Evolutionary conservation across 2,797 vertebrate genomes (phyloP), one percentile per base, ranked within the genome.

Genomic region (Periparus ater): DNA sequence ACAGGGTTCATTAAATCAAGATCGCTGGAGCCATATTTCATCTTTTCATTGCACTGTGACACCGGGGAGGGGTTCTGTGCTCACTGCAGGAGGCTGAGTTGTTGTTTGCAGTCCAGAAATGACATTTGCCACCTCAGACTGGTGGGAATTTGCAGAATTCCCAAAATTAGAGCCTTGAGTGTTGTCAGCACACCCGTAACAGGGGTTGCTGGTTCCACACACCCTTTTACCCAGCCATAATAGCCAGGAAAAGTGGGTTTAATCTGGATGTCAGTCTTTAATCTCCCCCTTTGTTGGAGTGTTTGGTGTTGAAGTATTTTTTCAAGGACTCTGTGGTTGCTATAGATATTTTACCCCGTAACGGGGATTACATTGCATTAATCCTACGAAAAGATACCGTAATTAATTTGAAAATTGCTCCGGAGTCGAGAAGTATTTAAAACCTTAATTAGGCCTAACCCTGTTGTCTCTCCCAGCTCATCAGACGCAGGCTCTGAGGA

Each of bases 401-500:
- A 97, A 97, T 98, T 97, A 98, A 98, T 96, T 97, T 95, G 96
- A 85, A 97, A 97, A 97, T 97, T 78, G 95, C 94, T 85, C 74
- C 21, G 44, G 93, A 96, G 94, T 91, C 63, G 94, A 55, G 94
- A 95, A 95, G 94, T 97, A 94, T 97, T 97, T 98, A 96, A 97
- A 97, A 86, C 78, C 85, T 93, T 97, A 96, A 97, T 97, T 96
- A 97, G 11, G 34, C 92, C 55, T 94, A 86, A 71, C 77, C 93
- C 96, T 84, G 75, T 95, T 96, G 96, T 97, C 91, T 91, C 81
- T 90, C 42, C 71, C 74, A 74, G 85, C 96, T 95, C 68, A 32
- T 94, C 94, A 85, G 89, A 62, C 5, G 38, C 29, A 3, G 89
- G 14, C 88, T 94, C 72, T 58, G 68, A 53, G 91, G 75, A 85